These are phyloP conservation scores for Ibidorhyncha struthersii DNA, from an alignment of 2,113 vertebrate genomes.

Conservation along the genomic window DNA sequence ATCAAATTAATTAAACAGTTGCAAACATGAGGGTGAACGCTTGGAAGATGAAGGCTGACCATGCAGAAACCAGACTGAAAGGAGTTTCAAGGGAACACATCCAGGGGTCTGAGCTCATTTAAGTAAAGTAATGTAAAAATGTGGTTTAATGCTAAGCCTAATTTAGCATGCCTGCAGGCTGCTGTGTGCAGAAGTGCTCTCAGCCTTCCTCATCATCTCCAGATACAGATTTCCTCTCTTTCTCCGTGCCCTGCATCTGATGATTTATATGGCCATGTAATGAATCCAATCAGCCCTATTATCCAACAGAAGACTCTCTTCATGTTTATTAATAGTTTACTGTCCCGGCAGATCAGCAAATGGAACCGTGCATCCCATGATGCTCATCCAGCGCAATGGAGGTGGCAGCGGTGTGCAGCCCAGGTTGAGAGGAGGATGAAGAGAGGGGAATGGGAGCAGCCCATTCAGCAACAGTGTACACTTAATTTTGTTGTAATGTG, in stretches of 20 bases:
- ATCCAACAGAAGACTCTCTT: conserved; percentile 25
- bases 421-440: not conserved
- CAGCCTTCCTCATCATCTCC: conserved; percentile 34
- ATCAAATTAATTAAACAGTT: not conserved
- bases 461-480: accelerated
- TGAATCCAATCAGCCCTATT: conserved; percentile 25
- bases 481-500: not conserved
- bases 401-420: not conserved
- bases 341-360: not conserved
- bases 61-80: not conserved
- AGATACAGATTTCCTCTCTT: not conserved
- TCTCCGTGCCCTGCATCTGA: not conserved
- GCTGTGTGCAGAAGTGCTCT: not conserved
- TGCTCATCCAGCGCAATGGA: not conserved
- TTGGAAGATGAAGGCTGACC: not conserved
- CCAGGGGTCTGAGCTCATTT: not conserved
- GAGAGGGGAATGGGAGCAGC: not conserved
- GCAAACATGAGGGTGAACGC: accelerated
- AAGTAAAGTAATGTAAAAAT: not conserved
- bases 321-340: conserved; percentile 32
- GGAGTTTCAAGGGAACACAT: not conserved
- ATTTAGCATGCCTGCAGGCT: conserved; percentile 30
- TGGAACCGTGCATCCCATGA: not conserved
- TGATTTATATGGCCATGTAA: conserved; percentile 11
- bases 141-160: conserved; percentile 13